Evolutionary conservation across 2,888 invertebrate species (phyloP).

Genomic region (Leucophenga montana): DNA sequence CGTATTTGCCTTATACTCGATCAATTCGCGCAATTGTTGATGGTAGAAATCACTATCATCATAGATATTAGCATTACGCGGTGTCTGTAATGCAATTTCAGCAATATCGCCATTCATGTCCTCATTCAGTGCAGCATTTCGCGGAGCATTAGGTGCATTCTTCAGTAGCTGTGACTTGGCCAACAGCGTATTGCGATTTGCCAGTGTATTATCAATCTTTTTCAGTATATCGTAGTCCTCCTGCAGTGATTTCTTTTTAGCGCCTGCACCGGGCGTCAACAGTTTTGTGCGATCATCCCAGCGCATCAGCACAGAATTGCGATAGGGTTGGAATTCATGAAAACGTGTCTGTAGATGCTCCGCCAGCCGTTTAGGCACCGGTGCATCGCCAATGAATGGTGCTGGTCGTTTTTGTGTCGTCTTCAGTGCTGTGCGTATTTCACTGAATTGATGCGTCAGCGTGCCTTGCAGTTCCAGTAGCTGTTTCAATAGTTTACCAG

Average conservation of each 20-base stretch:
- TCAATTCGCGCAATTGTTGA: conserved; percentile 90
- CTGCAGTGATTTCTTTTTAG: conserved; percentile 74
- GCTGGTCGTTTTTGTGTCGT: conserved; percentile 46
- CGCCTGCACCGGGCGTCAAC: conserved; percentile 78
- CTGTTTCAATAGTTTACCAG: conserved; percentile 79
- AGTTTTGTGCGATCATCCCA: conserved; percentile 95
- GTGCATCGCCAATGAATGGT: conserved; percentile 15
- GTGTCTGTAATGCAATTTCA: too few species aligned
- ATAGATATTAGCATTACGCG: conserved; percentile 84
- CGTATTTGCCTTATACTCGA: conserved; percentile 90
- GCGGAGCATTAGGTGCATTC: conserved; percentile 66
- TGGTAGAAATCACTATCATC: conserved; percentile 99
- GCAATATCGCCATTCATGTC: neutral
- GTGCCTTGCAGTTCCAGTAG: conserved; percentile 77
- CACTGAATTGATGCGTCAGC: conserved; percentile 79
- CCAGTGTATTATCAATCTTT: conserved; percentile 89
- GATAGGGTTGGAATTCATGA: conserved; percentile 78
- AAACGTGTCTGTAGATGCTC: conserved; percentile 76
- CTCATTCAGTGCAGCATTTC: conserved; percentile 76
- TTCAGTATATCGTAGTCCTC: conserved; percentile 75
- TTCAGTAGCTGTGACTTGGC: conserved; percentile 86
- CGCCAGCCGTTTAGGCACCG: conserved; percentile 46
- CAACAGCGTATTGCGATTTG: conserved; percentile 83
- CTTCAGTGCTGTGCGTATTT: conserved; percentile 77
- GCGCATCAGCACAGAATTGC: conserved; percentile 89